Conservation (phyloP, 2,888 invertebrate species). For the Papilio gigon region DNA sequence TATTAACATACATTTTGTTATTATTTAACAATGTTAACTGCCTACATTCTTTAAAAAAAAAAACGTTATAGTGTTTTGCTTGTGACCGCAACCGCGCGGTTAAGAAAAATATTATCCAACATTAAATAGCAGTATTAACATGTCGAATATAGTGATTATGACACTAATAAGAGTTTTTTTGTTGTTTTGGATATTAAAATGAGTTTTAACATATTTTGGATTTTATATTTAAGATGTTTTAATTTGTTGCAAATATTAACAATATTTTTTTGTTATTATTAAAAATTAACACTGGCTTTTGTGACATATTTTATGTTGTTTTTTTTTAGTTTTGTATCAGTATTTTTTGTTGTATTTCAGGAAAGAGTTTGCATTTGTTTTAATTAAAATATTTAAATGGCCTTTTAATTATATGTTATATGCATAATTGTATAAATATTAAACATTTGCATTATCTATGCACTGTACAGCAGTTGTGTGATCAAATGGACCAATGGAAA, state of each 20-base stretch:
- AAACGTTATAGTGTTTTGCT: too few relatives aligned
- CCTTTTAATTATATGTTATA: background rate
- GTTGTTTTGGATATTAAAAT: background rate
- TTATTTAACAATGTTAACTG: background rate
- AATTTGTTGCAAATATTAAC: background rate
- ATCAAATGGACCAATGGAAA: slow-evolving; percentile 61
- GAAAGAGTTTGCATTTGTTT: background rate
- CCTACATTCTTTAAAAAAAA: too few relatives aligned
- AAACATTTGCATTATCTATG: slow-evolving; percentile 29
- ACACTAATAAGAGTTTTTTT: background rate
- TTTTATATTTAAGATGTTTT: background rate
- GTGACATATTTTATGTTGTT: background rate
- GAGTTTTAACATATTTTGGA: background rate
- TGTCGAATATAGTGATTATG: background rate
- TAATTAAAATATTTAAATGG: background rate
- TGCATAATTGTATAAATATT: slow-evolving; percentile 9
- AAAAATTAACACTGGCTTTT: background rate
- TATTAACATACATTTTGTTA: background rate
- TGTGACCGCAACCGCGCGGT: too few relatives aligned
- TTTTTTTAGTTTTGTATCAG: too few relatives aligned
- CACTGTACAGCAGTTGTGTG: slow-evolving; percentile 46
- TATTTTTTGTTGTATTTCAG: background rate
- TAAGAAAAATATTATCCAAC: background rate
- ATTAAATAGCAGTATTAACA: background rate
- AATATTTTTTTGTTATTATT: background rate